Conservation (phyloP, 2,113 vertebrate genomes). For the Mobula birostris region DNA sequence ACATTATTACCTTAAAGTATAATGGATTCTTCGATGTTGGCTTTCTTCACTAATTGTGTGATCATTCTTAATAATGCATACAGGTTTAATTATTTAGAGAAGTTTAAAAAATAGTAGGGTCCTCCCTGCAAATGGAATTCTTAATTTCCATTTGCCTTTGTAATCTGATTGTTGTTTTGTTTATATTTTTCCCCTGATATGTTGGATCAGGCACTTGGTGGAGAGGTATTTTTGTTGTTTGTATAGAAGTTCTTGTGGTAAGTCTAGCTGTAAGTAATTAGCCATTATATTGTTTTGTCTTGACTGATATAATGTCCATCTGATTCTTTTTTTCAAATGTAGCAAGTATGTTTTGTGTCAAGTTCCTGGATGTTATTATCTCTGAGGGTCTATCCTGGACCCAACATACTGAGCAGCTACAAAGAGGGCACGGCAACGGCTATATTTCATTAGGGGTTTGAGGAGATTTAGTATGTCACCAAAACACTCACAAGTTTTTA, state of each 20-base stretch:
- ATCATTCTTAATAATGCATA: not conserved
- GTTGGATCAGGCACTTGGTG: not conserved
- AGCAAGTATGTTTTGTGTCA: not conserved
- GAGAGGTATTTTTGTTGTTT: not conserved
- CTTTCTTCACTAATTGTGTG: not conserved
- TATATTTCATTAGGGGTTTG: no score
- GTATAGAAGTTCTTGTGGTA: not conserved
- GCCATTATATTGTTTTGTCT: not conserved
- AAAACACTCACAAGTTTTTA: no score
- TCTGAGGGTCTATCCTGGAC: no score
- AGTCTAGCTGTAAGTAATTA: not conserved
- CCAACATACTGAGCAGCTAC: no score
- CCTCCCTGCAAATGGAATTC: not conserved
- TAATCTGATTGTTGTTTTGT: not conserved
- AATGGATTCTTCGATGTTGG: not conserved
- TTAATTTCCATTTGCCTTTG: not conserved
- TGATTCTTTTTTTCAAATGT: not conserved
- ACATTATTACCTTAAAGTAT: not conserved
- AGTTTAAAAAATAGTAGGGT: not conserved
- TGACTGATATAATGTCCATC: not conserved
- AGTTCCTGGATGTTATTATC: no score
- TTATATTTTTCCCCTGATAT: not conserved
- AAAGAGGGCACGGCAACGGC: no score
- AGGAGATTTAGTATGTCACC: no score
- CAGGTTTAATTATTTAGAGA: conserved; percentile 1